Conservation (phyloP, 2,888 invertebrate species). For the Busseola fusca region DNA sequence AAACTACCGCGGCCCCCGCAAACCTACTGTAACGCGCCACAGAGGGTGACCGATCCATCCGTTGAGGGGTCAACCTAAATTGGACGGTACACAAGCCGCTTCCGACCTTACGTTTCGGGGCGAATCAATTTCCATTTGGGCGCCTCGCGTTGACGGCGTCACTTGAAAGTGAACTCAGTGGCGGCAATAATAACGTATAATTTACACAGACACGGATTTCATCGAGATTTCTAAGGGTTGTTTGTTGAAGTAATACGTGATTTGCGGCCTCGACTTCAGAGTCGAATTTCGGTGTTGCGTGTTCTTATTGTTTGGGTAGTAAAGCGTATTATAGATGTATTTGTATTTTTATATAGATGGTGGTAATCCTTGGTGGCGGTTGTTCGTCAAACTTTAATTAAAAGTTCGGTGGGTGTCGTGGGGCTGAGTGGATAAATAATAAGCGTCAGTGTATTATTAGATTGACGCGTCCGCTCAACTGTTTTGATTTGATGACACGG, state of each 20-base stretch:
- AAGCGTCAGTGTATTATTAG: constrained; percentile 58
- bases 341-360: constrained; percentile 65
- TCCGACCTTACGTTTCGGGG: constrained; percentile 80
- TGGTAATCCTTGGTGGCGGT: constrained; percentile 53
- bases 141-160: constrained; percentile 68
- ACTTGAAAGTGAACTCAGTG: constrained; percentile 68
- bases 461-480: constrained; percentile 51
- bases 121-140: constrained; percentile 85
- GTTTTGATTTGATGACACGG: constrained; percentile 61
- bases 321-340: constrained; percentile 66
- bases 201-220: constrained; percentile 72
- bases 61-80: constrained; percentile 54
- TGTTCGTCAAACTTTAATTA: constrained; percentile 80
- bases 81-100: constrained; percentile 63
- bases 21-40: constrained; percentile 52
- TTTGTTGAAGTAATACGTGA: constrained; percentile 86
- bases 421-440: constrained; percentile 54
- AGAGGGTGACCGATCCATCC: constrained; percentile 71
- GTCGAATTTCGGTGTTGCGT: constrained; percentile 70
- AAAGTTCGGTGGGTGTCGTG: constrained; percentile 68
- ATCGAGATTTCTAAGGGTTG: constrained; percentile 76
- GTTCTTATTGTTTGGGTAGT: constrained; percentile 64
- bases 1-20: constrained; percentile 67
- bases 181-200: constrained; percentile 75
- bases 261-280: constrained; percentile 80